Conservation (phyloP, 2,113 vertebrate species). For the Anas platyrhynchos region DNA sequence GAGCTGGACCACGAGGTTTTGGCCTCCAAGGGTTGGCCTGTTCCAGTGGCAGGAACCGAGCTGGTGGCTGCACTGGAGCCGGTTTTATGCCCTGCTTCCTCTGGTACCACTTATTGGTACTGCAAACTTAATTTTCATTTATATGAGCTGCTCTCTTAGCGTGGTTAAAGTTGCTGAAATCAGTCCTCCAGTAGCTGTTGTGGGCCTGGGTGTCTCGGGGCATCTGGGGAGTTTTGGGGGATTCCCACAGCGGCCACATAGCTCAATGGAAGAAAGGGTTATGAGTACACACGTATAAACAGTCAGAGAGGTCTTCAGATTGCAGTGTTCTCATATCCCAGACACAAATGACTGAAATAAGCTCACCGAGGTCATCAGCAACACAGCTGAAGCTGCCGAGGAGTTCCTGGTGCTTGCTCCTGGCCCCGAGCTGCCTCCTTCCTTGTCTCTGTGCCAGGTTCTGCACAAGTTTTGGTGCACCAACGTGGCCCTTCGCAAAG, state of each 20-base stretch:
- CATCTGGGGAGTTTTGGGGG: neutral
- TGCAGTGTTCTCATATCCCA: neutral
- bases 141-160: neutral
- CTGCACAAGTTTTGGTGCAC: accelerated
- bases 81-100: neutral
- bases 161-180: neutral
- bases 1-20: neutral
- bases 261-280: neutral
- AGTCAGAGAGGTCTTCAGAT: neutral
- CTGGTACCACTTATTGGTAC: neutral
- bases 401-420: neutral
- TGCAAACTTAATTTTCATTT: neutral
- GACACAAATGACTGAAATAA: neutral
- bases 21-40: neutral
- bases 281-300: neutral
- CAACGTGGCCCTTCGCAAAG: neutral
- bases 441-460: neutral
- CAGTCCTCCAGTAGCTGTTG: neutral
- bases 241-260: neutral
- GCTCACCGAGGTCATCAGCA: neutral
- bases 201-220: neutral
- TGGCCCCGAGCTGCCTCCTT: neutral
- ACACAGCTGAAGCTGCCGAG: neutral
- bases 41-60: neutral
- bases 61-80: neutral